Base-by-base conservation (phyloP, 2,888 invertebrate genomes). In the Nymphalis polychloros region DNA sequence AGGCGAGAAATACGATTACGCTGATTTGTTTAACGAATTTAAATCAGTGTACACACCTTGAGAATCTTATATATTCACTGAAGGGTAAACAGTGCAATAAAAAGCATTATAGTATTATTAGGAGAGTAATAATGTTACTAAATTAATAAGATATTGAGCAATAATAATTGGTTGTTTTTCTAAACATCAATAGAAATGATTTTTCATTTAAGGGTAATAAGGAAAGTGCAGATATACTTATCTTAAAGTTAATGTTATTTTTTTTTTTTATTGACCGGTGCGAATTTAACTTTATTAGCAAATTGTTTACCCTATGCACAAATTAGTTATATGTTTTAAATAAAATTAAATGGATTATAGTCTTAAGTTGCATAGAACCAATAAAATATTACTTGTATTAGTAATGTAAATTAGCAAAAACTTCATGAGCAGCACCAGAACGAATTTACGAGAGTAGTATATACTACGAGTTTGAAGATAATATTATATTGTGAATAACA, bases 401-500 rank as follows among this genome's bases (percentile, higher is more conserved):
- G 23, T 64, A 49, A 61, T 35, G n/a, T 19, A 48, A 63, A 19
- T 65, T 69, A 60, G 64, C 64, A 59, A 49, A 70, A 47, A 55
- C 65, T 57, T 64, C 67, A 70, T 67, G 68, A 67, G 66, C 68
- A 68, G 67, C 68, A 68, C 60, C 57, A 63, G 63, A 69, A 70
- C 48, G 63, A 48, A 50, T 68, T 63, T 68, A 69, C 63, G 67
- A 59, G 57, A 49, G 48, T 72, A 70, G 62, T 67, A 64, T 59
- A 61, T 59, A 66, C 70, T 68, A 69, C 74, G 65, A 68, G n/a
- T 72, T 68, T 70, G 71, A 68, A 68, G 75, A 75, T 71, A 67
- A 68, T 69, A 67, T 63, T 73, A 50, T 71, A 65, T 67, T 67
- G 57, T 69, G 63, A 70, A 64, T 67, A 62, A 55, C 70, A 73